A percentile compares a stretch with the other conserved stretches of the same genome.
Evolutionary conservation across 2,888 invertebrate genomes (phyloP).

Genomic region (Cephonodes hylas): DNA sequence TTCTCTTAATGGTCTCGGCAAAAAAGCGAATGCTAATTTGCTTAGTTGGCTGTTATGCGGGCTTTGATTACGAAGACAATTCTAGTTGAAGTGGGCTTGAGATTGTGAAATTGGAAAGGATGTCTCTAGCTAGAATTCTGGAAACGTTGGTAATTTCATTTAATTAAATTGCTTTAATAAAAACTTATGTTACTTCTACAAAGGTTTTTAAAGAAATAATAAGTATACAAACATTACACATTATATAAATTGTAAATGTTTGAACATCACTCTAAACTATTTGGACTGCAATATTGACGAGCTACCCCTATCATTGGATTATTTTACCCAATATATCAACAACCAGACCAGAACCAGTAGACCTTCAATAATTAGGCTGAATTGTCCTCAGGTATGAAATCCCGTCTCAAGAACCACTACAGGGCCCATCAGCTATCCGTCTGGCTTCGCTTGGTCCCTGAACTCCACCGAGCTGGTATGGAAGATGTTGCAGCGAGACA

Average conservation of each 20-base stretch:
- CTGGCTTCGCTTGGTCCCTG: constrained; percentile 96
- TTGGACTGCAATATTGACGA: too few species aligned
- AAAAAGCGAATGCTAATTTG: neutral
- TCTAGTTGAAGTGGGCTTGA: neutral
- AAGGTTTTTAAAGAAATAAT: too few species aligned
- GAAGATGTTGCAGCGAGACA: constrained; percentile 92
- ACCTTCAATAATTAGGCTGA: constrained; percentile 13
- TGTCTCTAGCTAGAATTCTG: neutral
- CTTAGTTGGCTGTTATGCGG: neutral
- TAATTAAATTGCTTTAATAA: neutral
- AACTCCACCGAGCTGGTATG: constrained; percentile 93
- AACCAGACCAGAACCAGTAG: too few species aligned
- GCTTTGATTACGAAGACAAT: neutral
- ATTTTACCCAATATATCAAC: too few species aligned
- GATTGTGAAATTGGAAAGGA: neutral
- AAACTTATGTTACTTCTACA: too few species aligned
- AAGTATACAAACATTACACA: too few species aligned
- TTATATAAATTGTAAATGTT: too few species aligned
- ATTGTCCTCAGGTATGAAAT: constrained; percentile 89
- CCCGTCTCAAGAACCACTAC: constrained; percentile 95
- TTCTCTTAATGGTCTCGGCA: neutral
- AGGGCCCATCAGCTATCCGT: constrained; percentile 96
- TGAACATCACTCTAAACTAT: too few species aligned
- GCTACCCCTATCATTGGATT: too few species aligned
- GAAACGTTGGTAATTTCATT: neutral